A percentile compares a stretch with the other conserved stretches of the same genome.
These are phyloP conservation scores for Sycobia sp. DNA, from an alignment of 1,140 invertebrate genomes.

Conservation along the genomic window DNA sequence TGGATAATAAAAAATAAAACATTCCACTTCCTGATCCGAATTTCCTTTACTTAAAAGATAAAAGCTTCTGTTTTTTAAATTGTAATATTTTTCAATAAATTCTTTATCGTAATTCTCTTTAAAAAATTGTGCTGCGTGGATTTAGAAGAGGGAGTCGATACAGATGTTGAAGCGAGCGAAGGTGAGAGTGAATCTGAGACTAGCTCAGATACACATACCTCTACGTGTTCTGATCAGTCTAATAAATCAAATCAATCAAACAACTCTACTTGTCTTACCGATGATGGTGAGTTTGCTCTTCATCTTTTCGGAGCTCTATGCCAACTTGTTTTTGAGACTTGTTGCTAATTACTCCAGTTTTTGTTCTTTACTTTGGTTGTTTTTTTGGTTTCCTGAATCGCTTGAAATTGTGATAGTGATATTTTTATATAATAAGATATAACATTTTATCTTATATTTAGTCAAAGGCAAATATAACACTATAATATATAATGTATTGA, in stretches of 20 bases:
- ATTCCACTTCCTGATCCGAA: no score
- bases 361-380: conserved; percentile 40
- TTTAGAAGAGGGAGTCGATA: conserved; percentile 58
- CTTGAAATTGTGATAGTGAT: conserved; percentile 45
- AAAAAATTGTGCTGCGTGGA: conserved; percentile 59
- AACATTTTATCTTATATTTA: conserved; percentile 9
- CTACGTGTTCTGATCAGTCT: conserved; percentile 58
- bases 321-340: conserved; percentile 44
- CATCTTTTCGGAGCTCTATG: conserved; percentile 15
- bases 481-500: no score
- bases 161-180: conserved; percentile 59
- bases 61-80: no score
- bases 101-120: conserved; percentile 40
- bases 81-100: no score
- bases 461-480: conserved; percentile 1
- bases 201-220: conserved; percentile 61
- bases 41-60: no score
- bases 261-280: conserved; percentile 58
- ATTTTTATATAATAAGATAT: conserved; percentile 15
- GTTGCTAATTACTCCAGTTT: conserved; percentile 50
- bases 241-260: conserved; percentile 58
- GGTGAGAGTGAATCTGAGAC: conserved; percentile 62
- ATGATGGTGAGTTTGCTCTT: conserved; percentile 56
- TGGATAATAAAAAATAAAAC: no score
- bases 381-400: conserved; percentile 30